Percentiles rank a stretch among this genome's conserved stretches.
Conservation (phyloP, 2,888 invertebrate genomes). For the Aspidiotus destructor region DNA sequence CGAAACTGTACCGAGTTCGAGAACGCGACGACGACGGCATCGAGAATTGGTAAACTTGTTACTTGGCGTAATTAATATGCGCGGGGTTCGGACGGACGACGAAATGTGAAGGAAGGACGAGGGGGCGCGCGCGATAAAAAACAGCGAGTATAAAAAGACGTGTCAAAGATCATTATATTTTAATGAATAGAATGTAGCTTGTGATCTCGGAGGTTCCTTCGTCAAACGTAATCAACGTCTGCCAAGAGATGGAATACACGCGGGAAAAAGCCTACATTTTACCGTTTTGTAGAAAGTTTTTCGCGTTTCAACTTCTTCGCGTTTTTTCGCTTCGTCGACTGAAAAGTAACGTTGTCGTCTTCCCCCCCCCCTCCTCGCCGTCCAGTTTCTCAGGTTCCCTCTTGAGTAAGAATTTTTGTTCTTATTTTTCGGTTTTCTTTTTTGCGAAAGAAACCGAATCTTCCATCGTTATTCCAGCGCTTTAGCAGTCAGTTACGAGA, state of each 20-base stretch:
- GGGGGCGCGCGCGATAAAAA: neutral
- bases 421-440: neutral
- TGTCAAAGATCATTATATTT: conserved; percentile 15
- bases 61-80: conserved; percentile 6
- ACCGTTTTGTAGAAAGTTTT: neutral
- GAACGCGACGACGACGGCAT: neutral
- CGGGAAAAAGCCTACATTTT: conserved; percentile 11
- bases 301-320: conserved; percentile 9
- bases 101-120: neutral
- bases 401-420: neutral
- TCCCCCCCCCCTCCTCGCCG: neutral
- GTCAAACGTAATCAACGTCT: conserved; percentile 15
- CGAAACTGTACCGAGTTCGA: too few relatives aligned
- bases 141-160: neutral
- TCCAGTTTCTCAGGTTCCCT: neutral
- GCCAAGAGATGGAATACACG: conserved; percentile 6
- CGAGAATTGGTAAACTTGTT: neutral
- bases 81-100: neutral
- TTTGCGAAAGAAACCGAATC: too few relatives aligned
- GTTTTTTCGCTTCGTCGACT: neutral
- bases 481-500: too few relatives aligned
- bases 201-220: neutral
- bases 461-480: too few relatives aligned
- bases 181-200: conserved; percentile 6
- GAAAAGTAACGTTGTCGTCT: neutral